Percentiles rank a stretch among this genome's conserved stretches.
Evolutionary conservation across 1,140 invertebrate species (phyloP).

Genomic region (Heliconius nattereri): DNA sequence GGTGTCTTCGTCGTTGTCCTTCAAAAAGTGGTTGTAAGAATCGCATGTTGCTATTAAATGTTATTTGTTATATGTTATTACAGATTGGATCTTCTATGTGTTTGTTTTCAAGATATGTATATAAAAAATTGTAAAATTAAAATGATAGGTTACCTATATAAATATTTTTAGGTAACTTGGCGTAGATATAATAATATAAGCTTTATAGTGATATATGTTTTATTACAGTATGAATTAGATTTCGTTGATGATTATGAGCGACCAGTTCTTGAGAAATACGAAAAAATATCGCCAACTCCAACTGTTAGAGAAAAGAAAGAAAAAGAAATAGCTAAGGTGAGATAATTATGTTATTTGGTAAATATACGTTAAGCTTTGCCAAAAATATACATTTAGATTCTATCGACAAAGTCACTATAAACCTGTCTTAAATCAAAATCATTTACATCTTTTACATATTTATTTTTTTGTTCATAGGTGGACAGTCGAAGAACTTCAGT

Average conservation of each 20-base stretch:
- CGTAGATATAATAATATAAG: conserved; percentile 9
- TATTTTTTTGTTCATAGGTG: conserved; percentile 23
- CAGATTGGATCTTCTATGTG: conserved; percentile 30
- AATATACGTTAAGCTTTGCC: too few relatives aligned
- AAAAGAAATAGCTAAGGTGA: conserved; percentile 66
- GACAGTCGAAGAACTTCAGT: conserved; percentile 37
- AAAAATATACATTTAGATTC: too few relatives aligned
- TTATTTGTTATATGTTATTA: conserved; percentile 46
- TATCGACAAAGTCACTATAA: too few relatives aligned
- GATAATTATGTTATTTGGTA: conserved; percentile 2
- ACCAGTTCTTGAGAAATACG: conserved; percentile 85
- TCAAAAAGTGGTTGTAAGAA: conserved; percentile 46
- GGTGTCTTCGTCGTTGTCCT: conserved; percentile 37
- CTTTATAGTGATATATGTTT: conserved; percentile 3
- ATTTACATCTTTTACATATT: background rate
- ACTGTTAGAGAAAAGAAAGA: conserved; percentile 70
- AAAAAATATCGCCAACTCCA: conserved; percentile 78
- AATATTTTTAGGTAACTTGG: background rate
- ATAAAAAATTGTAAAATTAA: background rate
- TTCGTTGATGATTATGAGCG: conserved; percentile 85
- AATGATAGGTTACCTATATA: background rate
- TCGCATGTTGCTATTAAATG: conserved; percentile 64
- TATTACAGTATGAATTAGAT: conserved; percentile 71
- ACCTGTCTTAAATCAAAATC: background rate
- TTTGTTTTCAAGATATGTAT: background rate